phyloP scores from a whole-genome alignment of 2,113 vertebrate genomes.

The Hippoglossus stenolepis region DNA sequence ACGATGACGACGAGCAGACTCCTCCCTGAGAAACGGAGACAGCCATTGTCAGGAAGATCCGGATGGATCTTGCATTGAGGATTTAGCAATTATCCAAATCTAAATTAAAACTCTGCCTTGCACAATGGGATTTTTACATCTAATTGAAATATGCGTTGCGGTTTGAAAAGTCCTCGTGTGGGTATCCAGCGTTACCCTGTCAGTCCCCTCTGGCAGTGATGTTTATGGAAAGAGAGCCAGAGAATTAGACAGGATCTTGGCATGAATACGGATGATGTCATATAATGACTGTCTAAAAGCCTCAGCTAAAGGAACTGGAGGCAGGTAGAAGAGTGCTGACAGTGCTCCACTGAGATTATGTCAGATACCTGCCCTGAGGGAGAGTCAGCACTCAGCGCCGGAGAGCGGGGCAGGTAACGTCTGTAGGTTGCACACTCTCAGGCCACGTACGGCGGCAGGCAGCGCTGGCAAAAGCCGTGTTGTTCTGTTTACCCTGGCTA shows the following conservation, averaged over 20 bases:
- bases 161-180: constrained; percentile 47
- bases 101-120: constrained; percentile 40
- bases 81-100: constrained; percentile 31
- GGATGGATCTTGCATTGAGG: constrained; percentile 5
- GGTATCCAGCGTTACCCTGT: constrained; percentile 56
- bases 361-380: constrained; percentile 58
- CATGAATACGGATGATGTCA: constrained; percentile 69
- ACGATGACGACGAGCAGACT: background rate
- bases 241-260: constrained; percentile 65
- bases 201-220: constrained; percentile 51
- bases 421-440: constrained; percentile 15
- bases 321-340: constrained; percentile 68
- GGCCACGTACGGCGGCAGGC: constrained; percentile 34
- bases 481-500: constrained; percentile 78
- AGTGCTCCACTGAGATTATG: constrained; percentile 63
- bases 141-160: constrained; percentile 55
- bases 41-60: background rate
- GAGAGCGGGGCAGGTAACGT: constrained; percentile 39
- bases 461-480: constrained; percentile 52
- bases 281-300: constrained; percentile 67
- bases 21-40: constrained; percentile 14
- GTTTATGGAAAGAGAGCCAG: constrained; percentile 50
- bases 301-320: constrained; percentile 27
- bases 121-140: constrained; percentile 50
- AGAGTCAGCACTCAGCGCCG: constrained; percentile 25